Conservation (phyloP, 2,113 vertebrate species). For the Spilogale gracilis region DNA sequence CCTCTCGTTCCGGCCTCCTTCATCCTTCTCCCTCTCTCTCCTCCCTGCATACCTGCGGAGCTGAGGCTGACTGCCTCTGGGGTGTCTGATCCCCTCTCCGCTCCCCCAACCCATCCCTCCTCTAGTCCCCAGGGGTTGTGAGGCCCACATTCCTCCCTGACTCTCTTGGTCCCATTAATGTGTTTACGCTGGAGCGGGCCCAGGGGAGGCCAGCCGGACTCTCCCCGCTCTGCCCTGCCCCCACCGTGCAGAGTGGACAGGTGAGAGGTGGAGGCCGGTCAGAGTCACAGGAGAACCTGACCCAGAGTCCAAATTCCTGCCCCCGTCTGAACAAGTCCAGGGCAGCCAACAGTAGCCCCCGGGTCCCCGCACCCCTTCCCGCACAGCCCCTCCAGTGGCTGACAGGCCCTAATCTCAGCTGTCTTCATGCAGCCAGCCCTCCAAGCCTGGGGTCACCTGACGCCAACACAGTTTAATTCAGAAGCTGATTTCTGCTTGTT, state of each 20-base stretch:
- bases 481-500: slow-evolving; percentile 81
- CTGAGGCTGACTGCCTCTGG: background rate
- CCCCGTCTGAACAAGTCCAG: slow-evolving; percentile 80
- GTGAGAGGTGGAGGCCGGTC: background rate
- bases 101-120: background rate
- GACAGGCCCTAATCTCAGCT: slow-evolving; percentile 79
- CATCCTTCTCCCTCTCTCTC: background rate
- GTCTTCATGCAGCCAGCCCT: slow-evolving; percentile 78
- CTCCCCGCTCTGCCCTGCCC: background rate
- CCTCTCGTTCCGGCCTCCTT: background rate
- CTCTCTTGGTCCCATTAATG: slow-evolving; percentile 70
- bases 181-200: slow-evolving; percentile 69
- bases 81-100: background rate
- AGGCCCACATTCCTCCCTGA: slow-evolving; percentile 68
- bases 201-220: background rate
- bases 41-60: slow-evolving; percentile 34
- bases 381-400: slow-evolving; percentile 40
- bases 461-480: slow-evolving; percentile 81
- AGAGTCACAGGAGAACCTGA: slow-evolving; percentile 16
- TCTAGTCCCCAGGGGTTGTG: slow-evolving; percentile 70
- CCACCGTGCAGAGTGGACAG: background rate
- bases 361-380: slow-evolving; percentile 23
- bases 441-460: slow-evolving; percentile 85
- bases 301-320: slow-evolving; percentile 65
- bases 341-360: slow-evolving; percentile 16